Percentiles rank a stretch among this genome's conserved stretches.
Evolutionary conservation across 1,140 invertebrate species (phyloP).

Genomic region (Leptestheria dahalacensis): DNA sequence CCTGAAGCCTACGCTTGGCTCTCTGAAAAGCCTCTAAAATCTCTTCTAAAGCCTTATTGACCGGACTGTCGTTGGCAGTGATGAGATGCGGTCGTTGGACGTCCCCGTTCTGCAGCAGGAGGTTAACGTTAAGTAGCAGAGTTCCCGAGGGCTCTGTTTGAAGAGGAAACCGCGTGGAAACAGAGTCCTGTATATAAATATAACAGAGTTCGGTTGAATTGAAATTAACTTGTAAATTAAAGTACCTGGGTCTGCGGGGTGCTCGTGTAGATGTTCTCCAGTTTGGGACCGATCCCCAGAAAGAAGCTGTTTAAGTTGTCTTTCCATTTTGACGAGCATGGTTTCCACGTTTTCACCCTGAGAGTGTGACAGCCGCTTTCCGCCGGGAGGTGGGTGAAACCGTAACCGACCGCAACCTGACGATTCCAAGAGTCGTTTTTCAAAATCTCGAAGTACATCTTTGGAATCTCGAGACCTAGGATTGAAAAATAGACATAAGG

Average conservation of each 20-base stretch:
- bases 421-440: slow-evolving; percentile 1
- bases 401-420: slow-evolving; percentile 12
- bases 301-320: background rate
- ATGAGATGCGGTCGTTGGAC: background rate
- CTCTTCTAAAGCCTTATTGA: background rate
- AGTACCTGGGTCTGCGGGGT: background rate
- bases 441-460: background rate
- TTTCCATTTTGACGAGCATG: background rate
- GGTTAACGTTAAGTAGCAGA: background rate
- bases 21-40: background rate
- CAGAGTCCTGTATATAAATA: background rate
- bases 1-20: background rate
- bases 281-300: background rate
- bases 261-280: background rate
- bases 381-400: slow-evolving; percentile 8
- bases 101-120: background rate
- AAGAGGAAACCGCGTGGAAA: background rate
- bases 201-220: no score
- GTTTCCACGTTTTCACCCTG: background rate
- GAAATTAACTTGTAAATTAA: no score
- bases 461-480: background rate
- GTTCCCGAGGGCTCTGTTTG: background rate
- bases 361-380: slow-evolving; percentile 1
- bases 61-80: background rate
- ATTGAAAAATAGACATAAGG: background rate